These are phyloP conservation scores for Neelides sp. DNA, from an alignment of 1,140 invertebrate genomes.

Conservation along the genomic window DNA sequence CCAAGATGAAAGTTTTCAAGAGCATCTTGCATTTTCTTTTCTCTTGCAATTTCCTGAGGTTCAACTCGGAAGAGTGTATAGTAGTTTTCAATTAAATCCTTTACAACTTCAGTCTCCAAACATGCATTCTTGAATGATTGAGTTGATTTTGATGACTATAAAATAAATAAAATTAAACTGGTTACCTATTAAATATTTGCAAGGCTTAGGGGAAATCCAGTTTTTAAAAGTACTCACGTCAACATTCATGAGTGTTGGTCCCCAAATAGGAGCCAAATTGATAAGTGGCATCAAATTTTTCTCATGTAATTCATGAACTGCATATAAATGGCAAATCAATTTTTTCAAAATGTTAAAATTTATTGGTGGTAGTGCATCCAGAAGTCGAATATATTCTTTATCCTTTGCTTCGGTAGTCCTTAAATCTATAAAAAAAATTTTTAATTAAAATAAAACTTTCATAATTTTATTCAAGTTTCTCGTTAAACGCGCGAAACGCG, in stretches of 20 bases:
- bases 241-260: slow-evolving; percentile 63
- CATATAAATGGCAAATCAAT: slow-evolving; percentile 64
- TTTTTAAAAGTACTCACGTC: slow-evolving; percentile 37
- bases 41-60: slow-evolving; percentile 46
- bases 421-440: slow-evolving; percentile 1
- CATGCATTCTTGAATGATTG: slow-evolving; percentile 26
- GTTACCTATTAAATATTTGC: no score
- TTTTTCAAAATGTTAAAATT: slow-evolving; percentile 57
- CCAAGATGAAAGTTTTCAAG: slow-evolving; percentile 53
- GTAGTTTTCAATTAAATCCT: slow-evolving; percentile 52
- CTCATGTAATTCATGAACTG: slow-evolving; percentile 56
- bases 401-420: slow-evolving; percentile 3
- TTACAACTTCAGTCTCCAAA: slow-evolving; percentile 49
- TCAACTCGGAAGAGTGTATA: slow-evolving; percentile 48
- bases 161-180: no score
- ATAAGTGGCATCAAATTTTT: slow-evolving; percentile 65
- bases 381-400: slow-evolving; percentile 35
- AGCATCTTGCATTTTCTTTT: slow-evolving; percentile 55
- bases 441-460: no score
- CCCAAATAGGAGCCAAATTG: slow-evolving; percentile 72
- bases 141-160: no score
- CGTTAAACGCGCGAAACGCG: no score
- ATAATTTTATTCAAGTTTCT: no score
- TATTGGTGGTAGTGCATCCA: slow-evolving; percentile 52
- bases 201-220: no score